Evolutionary conservation across 2,888 invertebrate species (phyloP), one percentile per base, ranked within the genome.

Genomic region (Petrophora chlorosata): DNA sequence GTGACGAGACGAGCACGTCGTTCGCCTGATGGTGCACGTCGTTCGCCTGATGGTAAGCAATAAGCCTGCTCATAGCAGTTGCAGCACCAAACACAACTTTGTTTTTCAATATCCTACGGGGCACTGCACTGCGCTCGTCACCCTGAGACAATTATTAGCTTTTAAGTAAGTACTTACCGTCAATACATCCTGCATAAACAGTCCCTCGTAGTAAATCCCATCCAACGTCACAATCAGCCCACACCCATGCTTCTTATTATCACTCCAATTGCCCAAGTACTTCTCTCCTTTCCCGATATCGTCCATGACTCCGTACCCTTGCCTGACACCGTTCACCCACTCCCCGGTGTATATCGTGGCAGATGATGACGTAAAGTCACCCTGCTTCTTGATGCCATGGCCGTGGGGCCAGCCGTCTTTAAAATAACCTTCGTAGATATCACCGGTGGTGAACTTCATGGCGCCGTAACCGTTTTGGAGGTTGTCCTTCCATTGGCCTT

Each of bases 201-300:
- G 92, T 8, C 98, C 98, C 85, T 97, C 97, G 67, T 97, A 97
- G 80, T 97, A 98, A 76, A 96, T 95, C 0, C 97, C 97, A 73
- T 97, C 97, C 45, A 97, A 91, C 0, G 97, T 97, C 9, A 98
- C 96, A 45, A 97, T 95, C 49, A 96, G 90, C 2, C 97, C 98
- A 67, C 93, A 94, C 0, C 97, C 98, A 68, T 95, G 94, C 54
- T 95, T 94, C 73, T 94, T 93, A 73, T 96, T 96, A 55, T 97
- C 96, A 50, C 91, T 92, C 96, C 97, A 98, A 81, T 94, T 94
- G 3, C 98, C 98, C 79, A 98, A 92, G 79, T 97, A 98, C 77
- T 97, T 97, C 78, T 97, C 96, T 1, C 97, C 97, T 65, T 93
- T 95, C 15, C 94, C 92, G 36, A 96, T 95, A 67, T 97, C 95